These are phyloP conservation scores for Sebastes taczanowskii DNA, from an alignment of 2,797 vertebrate species.

Conservation along the genomic window DNA sequence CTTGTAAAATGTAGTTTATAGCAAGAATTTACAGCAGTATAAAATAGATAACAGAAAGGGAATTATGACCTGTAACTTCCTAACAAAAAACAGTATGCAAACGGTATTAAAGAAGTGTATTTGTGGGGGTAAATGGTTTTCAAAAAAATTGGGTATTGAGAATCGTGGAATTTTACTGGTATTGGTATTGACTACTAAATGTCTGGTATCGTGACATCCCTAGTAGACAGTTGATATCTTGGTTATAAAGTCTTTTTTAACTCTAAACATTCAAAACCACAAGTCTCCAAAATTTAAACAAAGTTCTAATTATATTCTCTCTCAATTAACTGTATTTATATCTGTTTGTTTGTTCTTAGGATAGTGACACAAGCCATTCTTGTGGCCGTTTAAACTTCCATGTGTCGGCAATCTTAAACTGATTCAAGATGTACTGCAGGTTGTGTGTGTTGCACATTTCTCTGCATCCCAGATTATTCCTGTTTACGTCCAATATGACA, in stretches of 20 bases:
- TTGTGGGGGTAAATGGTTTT: no score
- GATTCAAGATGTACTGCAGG: conserved; percentile 26
- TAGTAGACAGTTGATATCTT: neutral
- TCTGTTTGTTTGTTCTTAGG: neutral
- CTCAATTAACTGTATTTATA: neutral
- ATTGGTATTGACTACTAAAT: no score
- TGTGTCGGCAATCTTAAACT: conserved; percentile 23
- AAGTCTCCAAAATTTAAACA: neutral
- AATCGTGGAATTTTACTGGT: no score
- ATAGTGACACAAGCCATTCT: neutral
- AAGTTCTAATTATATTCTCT: neutral
- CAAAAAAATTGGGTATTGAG: no score
- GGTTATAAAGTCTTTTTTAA: neutral
- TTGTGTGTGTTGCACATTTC: conserved; percentile 23
- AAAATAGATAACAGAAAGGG: no score
- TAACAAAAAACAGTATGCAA: no score
- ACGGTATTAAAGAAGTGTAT: no score
- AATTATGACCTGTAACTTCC: no score
- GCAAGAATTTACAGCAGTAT: no score
- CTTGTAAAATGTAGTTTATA: no score
- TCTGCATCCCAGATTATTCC: conserved; percentile 24
- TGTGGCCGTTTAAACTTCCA: conserved; percentile 9
- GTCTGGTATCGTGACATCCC: neutral
- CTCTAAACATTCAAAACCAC: neutral
- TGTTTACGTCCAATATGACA: conserved; percentile 11